Evolutionary conservation across 2,888 invertebrate genomes (phyloP).

Genomic region (Watsonalla cultraria): DNA sequence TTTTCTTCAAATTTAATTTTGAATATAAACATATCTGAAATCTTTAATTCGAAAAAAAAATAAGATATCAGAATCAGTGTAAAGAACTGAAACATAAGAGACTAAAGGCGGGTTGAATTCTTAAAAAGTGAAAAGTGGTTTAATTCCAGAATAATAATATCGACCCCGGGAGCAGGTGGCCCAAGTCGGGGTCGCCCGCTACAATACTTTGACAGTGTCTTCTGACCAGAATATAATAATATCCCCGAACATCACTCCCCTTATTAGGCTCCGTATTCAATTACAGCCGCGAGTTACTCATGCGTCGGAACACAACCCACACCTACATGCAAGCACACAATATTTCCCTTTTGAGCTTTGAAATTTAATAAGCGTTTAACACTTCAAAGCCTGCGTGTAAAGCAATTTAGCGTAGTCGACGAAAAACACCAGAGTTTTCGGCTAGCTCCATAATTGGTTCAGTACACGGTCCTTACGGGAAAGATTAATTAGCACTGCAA

Average conservation of each 20-base stretch:
- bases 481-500: constrained; percentile 73
- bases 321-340: constrained; percentile 35
- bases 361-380: constrained; percentile 76
- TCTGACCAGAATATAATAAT: not conserved
- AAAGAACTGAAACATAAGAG: no score
- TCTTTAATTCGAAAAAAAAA: no score
- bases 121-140: no score
- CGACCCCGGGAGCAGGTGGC: no score
- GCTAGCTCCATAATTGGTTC: constrained; percentile 69
- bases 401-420: constrained; percentile 68
- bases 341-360: constrained; percentile 63
- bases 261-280: constrained; percentile 1
- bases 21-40: no score
- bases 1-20: no score
- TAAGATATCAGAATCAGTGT: no score
- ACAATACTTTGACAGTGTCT: not conserved
- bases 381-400: constrained; percentile 71
- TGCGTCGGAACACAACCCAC: constrained; percentile 9
- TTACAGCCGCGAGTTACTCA: constrained; percentile 5
- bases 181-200: no score
- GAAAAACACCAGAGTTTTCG: constrained; percentile 71
- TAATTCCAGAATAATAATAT: no score
- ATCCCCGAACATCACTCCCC: not conserved
- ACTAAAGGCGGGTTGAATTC: no score
- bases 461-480: constrained; percentile 55